These are phyloP conservation scores for Pungitius pungitius DNA, from an alignment of 2,113 vertebrate genomes.

Conservation along the genomic window DNA sequence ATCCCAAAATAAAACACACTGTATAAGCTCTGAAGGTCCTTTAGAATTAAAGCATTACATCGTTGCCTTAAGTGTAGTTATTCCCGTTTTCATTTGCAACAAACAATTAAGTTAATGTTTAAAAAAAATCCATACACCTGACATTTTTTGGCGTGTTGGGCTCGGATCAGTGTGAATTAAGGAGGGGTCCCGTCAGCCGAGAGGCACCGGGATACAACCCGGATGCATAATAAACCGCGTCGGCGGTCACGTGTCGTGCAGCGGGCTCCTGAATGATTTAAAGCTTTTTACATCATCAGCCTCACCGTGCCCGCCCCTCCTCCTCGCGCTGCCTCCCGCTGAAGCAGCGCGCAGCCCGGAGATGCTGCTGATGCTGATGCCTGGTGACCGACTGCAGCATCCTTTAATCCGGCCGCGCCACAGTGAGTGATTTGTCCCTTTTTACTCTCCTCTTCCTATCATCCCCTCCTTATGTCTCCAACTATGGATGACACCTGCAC, in stretches of 20 bases:
- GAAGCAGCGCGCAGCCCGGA: constrained; percentile 66
- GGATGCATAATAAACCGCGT: constrained; percentile 56
- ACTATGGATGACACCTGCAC: constrained; percentile 8
- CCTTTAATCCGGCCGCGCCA: constrained; percentile 68
- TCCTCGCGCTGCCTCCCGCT: constrained; percentile 37
- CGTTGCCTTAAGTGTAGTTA: neutral
- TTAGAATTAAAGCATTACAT: neutral
- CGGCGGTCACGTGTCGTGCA: constrained; percentile 64
- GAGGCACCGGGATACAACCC: constrained; percentile 43
- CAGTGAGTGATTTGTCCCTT: constrained; percentile 65
- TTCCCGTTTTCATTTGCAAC: neutral
- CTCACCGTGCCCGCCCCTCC: constrained; percentile 27
- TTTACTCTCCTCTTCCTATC: constrained; percentile 15
- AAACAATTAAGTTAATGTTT: neutral
- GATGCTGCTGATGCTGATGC: constrained; percentile 77
- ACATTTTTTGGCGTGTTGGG: too few species aligned
- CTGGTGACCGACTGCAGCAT: constrained; percentile 75
- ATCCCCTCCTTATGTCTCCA: neutral
- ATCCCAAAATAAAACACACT: too few species aligned
- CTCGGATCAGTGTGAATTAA: too few species aligned
- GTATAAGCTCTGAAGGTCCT: too few species aligned
- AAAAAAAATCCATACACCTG: too few species aligned
- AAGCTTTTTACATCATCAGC: constrained; percentile 72
- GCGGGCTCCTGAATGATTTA: constrained; percentile 76
- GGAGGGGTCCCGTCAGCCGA: too few species aligned